Conservation (phyloP, 2,888 invertebrate genomes). For the Campaea margaritaria region DNA sequence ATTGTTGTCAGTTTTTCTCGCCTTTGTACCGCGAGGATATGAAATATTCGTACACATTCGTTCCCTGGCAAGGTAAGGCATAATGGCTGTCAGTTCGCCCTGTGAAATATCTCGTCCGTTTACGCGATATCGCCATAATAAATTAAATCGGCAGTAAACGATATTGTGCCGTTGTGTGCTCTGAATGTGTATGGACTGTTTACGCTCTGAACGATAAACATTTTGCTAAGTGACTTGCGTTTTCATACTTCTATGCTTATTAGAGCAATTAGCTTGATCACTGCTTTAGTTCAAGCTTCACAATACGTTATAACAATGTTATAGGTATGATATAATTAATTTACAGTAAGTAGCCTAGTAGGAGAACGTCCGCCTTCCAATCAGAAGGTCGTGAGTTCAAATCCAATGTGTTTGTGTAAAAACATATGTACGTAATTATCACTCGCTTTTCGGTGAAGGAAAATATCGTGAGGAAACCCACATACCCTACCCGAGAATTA, state of each 20-base stretch:
- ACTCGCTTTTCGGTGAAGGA: no score
- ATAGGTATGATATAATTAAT: no score
- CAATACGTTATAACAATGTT: no score
- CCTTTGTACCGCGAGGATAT: constrained; percentile 28
- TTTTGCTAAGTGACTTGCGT: not conserved
- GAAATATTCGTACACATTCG: constrained; percentile 40
- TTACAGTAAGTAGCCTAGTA: no score
- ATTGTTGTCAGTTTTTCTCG: constrained; percentile 23
- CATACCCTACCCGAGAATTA: no score
- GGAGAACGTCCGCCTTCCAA: no score
- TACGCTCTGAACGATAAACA: not conserved
- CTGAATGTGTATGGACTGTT: constrained; percentile 15
- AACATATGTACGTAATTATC: no score
- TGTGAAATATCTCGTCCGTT: constrained; percentile 35
- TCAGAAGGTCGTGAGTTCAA: no score
- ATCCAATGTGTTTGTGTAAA: no score
- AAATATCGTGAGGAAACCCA: no score
- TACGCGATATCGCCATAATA: constrained; percentile 33
- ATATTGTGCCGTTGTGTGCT: constrained; percentile 18
- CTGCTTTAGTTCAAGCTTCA: no score
- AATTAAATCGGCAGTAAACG: constrained; percentile 30
- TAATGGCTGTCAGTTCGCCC: constrained; percentile 36
- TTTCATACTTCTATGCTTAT: not conserved
- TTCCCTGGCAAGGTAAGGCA: constrained; percentile 32
- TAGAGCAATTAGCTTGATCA: not conserved